A percentile compares a stretch with the other conserved stretches of the same genome.
Evolutionary conservation across 2,113 vertebrate species (phyloP).

Genomic region (Ondatra zibethicus): DNA sequence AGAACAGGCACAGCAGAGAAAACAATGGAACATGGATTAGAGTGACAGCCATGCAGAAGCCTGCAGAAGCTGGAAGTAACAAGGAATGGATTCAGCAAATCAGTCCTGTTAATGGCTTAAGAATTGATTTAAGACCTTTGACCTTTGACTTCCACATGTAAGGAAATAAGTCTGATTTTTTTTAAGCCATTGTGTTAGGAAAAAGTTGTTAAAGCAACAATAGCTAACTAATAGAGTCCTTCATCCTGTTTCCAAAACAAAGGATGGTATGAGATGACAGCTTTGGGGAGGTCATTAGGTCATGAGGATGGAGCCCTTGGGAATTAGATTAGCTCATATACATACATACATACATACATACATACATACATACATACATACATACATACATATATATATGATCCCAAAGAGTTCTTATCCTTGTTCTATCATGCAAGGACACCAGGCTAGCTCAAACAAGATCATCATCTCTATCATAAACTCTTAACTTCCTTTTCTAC

Average conservation of each 20-base stretch:
- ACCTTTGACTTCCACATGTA: background rate
- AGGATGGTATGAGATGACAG: too few relatives aligned
- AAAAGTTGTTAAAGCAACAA: background rate
- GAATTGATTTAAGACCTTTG: background rate
- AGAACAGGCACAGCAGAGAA: background rate
- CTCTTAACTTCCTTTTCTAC: too few relatives aligned
- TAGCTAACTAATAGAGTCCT: background rate
- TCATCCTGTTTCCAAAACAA: background rate
- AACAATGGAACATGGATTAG: background rate
- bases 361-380: too few relatives aligned
- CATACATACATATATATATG: too few relatives aligned
- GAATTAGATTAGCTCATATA: background rate
- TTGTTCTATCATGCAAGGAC: background rate
- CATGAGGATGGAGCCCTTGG: background rate
- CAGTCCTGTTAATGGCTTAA: background rate
- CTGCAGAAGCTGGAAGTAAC: background rate
- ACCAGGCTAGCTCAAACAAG: background rate
- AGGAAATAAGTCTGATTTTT: background rate
- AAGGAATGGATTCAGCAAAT: background rate
- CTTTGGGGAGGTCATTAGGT: background rate
- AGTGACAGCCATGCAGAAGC: accelerated
- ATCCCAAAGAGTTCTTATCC: background rate
- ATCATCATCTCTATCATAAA: background rate
- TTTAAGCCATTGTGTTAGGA: background rate
- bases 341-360: too few relatives aligned